Base-by-base conservation (phyloP, 2,888 invertebrate species). In the Leucophora obtusa region DNA sequence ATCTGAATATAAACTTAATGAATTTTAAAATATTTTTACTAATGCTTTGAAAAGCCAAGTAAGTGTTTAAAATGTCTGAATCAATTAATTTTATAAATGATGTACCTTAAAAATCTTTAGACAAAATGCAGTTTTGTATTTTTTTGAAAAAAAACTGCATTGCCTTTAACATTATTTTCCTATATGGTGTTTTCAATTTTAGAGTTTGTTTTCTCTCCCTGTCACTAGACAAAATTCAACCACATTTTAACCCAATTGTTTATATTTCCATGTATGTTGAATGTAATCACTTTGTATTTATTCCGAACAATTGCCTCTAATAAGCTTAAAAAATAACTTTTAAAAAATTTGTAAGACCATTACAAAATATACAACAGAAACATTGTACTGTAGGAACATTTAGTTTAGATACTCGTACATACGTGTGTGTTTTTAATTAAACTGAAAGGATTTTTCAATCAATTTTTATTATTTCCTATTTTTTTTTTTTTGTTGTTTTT, bases 371-470 rank as follows among this genome's bases (percentile, higher is more conserved):
- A 47, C 43, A 47, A 47, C n/a, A 47, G 14, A n/a, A 47, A 47
- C 11, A 14, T 47, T 47, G 1, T 47, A 7, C 43, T 28, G 28
- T 28, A 28, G 28, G 28, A 28, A 28, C 6, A 28, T 28, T 3
- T n/a, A 38, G 8, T 38, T 38, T 38, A 38, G 28, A n/a, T n/a
- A n/a, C n/a, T n/a, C n/a, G 7, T 28, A 38, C 38, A 38, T 38
- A 38, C 1, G 11, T 38, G 11, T 7, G 28, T 21, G 4, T 47
- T 47, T 47, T 79, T 69, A 73, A 79, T 79, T 79, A 79, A 79
- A 70, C 69, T 69, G 73, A 79, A 79, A 79, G 79, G 69, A 79
- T 73, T 73, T 79, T 79, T 53, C 43, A 79, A 60, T 70, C 68
- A 74, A 70, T 69, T 73, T 54, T 58, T 73, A 68, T 60, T 58